Conservation (phyloP, 2,113 vertebrate species). For the Protomyctophum bolini region DNA sequence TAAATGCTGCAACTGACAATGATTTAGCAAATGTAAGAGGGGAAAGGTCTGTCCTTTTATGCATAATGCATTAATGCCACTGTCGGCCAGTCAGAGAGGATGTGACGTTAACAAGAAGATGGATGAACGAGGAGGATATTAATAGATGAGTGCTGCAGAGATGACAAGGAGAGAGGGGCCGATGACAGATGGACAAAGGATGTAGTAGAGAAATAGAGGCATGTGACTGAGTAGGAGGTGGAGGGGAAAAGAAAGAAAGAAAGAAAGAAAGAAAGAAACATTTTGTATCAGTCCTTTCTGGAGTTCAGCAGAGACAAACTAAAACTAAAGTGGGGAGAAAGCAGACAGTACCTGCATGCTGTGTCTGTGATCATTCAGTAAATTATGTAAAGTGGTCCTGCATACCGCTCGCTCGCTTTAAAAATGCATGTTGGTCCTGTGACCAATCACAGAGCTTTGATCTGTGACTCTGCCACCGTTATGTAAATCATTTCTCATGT, state of each 20-base stretch:
- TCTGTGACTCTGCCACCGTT: no score
- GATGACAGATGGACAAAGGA: constrained; percentile 57
- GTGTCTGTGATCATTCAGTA: neutral
- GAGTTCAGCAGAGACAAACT: constrained; percentile 37
- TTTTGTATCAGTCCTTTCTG: constrained; percentile 48
- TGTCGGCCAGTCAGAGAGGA: constrained; percentile 32
- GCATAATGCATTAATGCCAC: constrained; percentile 25
- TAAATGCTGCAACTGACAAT: constrained; percentile 5
- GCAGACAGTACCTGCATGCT: constrained; percentile 2
- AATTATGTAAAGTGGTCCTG: neutral
- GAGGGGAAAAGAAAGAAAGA: constrained; percentile 14
- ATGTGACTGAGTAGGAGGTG: no score
- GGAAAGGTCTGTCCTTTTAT: constrained; percentile 28
- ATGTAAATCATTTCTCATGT: neutral
- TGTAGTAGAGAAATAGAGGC: constrained; percentile 43
- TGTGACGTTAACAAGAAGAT: constrained; percentile 58
- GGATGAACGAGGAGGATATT: constrained; percentile 63
- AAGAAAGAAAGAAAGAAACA: neutral
- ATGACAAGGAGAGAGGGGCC: constrained; percentile 21
- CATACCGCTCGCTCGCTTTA: neutral
- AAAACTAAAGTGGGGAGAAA: constrained; percentile 13
- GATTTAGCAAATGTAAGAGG: neutral
- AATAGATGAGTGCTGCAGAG: constrained; percentile 54
- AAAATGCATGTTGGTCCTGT: neutral
- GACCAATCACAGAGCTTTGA: no score